A percentile compares a stretch with the other conserved stretches of the same genome.
Conservation (phyloP, 2,797 vertebrate species). For the Clarias platycephalus region DNA sequence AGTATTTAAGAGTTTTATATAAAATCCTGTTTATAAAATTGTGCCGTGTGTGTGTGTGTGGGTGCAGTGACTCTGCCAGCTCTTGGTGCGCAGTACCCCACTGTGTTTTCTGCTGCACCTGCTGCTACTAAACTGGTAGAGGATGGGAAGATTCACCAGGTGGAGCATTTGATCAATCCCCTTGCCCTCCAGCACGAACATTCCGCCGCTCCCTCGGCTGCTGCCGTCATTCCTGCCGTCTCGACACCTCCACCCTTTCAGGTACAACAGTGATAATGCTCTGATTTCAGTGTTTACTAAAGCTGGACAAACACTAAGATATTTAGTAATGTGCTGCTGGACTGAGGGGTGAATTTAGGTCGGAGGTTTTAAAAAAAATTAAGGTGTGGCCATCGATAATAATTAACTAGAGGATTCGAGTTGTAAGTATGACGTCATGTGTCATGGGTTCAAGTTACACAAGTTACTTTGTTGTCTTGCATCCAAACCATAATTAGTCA, state of each 20-base stretch:
- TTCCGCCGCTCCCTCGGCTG: constrained; percentile 68
- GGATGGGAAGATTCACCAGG: constrained; percentile 90
- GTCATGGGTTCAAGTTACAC: not conserved
- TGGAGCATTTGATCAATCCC: constrained; percentile 95
- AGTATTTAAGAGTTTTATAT: not conserved
- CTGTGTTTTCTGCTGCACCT: constrained; percentile 83
- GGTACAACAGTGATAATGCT: constrained; percentile 68
- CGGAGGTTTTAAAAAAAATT: not conserved
- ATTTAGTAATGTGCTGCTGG: not conserved
- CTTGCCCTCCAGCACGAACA: constrained; percentile 91
- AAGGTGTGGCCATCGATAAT: not conserved
- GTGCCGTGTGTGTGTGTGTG: constrained; percentile 37
- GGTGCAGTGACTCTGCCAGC: constrained; percentile 85
- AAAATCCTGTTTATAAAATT: not conserved
- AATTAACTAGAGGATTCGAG: not conserved
- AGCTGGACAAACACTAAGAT: not conserved
- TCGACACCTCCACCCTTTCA: constrained; percentile 96
- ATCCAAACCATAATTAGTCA: not conserved
- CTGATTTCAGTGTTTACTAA: not conserved
- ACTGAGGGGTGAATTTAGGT: not conserved
- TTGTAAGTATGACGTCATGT: not conserved
- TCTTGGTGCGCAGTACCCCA: constrained; percentile 88
- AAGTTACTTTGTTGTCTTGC: not conserved
- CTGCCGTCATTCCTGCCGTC: constrained; percentile 83
- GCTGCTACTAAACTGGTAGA: constrained; percentile 89